Base-by-base conservation (phyloP, 2,888 invertebrate genomes). In the Rhagophthalmus giganteus region DNA sequence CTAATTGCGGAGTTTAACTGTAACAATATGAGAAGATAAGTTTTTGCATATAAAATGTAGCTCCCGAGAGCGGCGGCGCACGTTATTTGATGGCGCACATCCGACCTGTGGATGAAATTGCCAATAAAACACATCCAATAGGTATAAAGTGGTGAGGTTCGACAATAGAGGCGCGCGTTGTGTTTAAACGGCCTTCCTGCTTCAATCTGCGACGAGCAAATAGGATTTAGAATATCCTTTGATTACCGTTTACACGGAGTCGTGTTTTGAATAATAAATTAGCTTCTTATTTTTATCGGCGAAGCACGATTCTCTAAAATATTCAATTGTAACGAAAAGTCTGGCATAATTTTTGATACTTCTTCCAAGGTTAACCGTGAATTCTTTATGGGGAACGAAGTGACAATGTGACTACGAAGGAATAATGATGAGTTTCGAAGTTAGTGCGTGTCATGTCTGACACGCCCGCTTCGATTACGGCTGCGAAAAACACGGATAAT, bases 401-500 rank as follows among this genome's bases (percentile, higher is more conserved):
- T 46, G 38, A 46, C 46, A 38, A 39, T 20, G 39, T 27, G 16
- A 31, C 28, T 32, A 25, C 38, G 37, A 27, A 30, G 14, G 38
- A 38, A 46, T 46, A 46, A 46, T 46, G 37, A 37, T 25, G 24
- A 35, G 38, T 26, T 45, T 46, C 46, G 24, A 40, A 42, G 46
- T 41, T 41, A 24, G 52, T 37, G 56, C 58, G 59, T 57, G 59
- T 60, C 57, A 58, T 57, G 57, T 63, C 54, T 53, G 65, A 61
- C 65, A 67, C 70, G 68, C 70, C 69, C 50, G 41, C 59, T 54
- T 55, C 61, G 63, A 60, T 60, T 51, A 53, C 56, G 56, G 62
- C 61, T 62, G 61, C 65, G 65, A 62, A 63, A 68, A 63, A 66
- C 65, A 66, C 63, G 63, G 66, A 69, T 71, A 67, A 71, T 70